These are phyloP conservation scores for Cryptotermes secundus DNA, from an alignment of 1,140 invertebrate species.

Conservation along the genomic window DNA sequence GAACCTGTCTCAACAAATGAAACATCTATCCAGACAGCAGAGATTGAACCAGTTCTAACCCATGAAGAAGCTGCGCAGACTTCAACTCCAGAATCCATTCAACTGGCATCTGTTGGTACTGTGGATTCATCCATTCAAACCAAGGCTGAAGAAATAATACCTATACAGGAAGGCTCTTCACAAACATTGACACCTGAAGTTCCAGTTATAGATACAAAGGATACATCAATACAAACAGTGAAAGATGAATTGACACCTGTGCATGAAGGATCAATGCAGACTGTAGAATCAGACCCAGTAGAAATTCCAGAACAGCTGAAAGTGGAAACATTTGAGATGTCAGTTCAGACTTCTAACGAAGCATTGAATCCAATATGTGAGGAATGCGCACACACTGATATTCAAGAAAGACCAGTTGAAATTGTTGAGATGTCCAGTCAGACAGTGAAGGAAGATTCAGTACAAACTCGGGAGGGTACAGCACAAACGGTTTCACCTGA, in stretches of 20 bases:
- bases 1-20: constrained; percentile 38
- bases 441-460: background rate
- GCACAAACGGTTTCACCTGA: constrained; percentile 36
- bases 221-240: constrained; percentile 38
- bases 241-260: constrained; percentile 22
- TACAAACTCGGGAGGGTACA: constrained; percentile 3
- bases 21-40: constrained; percentile 39
- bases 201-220: constrained; percentile 40
- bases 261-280: constrained; percentile 19
- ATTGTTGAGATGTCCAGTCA: constrained; percentile 28
- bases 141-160: constrained; percentile 40
- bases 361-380: constrained; percentile 31
- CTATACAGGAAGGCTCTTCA: constrained; percentile 45
- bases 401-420: constrained; percentile 25
- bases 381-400: constrained; percentile 40
- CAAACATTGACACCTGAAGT: constrained; percentile 52
- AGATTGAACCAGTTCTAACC: background rate
- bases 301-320: background rate
- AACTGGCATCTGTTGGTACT: constrained; percentile 37
- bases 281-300: background rate
- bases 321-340: constrained; percentile 23
- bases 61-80: constrained; percentile 24
- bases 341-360: constrained; percentile 17
- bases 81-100: background rate
- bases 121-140: constrained; percentile 45